These are phyloP conservation scores for Psephotus haematonotus DNA, from an alignment of 2,113 vertebrate genomes.

Conservation along the genomic window DNA sequence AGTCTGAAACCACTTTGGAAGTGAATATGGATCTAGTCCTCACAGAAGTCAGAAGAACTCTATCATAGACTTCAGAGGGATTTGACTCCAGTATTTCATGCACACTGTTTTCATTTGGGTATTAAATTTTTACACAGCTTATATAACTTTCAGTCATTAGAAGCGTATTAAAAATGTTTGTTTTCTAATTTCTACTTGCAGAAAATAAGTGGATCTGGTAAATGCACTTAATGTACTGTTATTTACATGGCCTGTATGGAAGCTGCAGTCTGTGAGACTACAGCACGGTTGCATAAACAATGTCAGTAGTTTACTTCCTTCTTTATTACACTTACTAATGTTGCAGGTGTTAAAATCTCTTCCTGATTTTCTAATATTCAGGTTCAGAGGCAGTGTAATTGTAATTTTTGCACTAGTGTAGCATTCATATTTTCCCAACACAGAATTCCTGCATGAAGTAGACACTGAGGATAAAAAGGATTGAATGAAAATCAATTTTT, in stretches of 20 bases:
- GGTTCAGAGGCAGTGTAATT: background rate
- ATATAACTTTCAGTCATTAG: background rate
- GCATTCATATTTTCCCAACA: background rate
- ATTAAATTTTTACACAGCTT: background rate
- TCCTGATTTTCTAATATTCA: background rate
- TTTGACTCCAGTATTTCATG: background rate
- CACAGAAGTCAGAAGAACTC: background rate
- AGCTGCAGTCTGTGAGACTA: background rate
- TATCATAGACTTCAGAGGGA: background rate
- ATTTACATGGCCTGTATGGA: background rate
- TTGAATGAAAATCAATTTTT: background rate
- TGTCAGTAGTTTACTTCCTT: background rate
- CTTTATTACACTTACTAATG: background rate
- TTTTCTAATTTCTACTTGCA: background rate
- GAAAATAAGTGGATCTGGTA: background rate
- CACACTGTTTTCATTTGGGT: fast-evolving
- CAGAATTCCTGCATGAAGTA: background rate
- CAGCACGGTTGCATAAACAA: background rate
- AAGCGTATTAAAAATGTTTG: background rate
- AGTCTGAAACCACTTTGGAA: background rate
- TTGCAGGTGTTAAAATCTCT: background rate
- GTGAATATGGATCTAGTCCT: background rate
- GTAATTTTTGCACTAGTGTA: background rate
- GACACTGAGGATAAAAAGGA: background rate
- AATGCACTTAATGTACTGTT: background rate